Base-by-base conservation (phyloP, 2,113 vertebrate genomes). In the Hypocryptadius cinnamomeus region DNA sequence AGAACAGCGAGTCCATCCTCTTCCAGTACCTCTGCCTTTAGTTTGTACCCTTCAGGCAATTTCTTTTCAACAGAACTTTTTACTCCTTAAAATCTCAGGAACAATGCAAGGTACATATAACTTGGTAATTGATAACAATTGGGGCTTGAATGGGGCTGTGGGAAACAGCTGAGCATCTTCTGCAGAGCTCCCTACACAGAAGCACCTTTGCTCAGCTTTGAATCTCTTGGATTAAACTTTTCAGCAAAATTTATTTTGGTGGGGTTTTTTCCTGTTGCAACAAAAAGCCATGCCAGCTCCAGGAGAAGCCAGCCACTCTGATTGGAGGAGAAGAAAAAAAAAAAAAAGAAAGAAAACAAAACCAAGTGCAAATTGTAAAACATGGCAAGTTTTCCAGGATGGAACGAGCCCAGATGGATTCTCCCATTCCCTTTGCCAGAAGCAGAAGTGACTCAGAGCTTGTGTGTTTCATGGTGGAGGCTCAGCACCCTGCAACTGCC, bases 391-490 rank as follows among this genome's bases (percentile, higher is more conserved):
- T 87, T 60, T 78, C 87, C 23, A 22, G 91, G 66, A 87, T 95
- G 95, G 94, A 95, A 94, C 1, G 10, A 89, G 89, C 95, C 89
- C 92, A 92, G 91, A 82, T 92, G 84, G 95, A 93, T 91, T 96
- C 82, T 94, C 89, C 91, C 3, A 0, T 50, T 89, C 23, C 50
- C 50, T 85, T 47, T 95, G 87, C 90, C 93, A 95, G 76, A 4
- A 90, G 85, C 44, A 92, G 66, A 48, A 93, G 72, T 74, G 77
- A 93, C 85, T 94, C 76, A 88, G 85, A 94, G 60, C 72, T 76
- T 13, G 1, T 27, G 56, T 6, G 4, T 42, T 73, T 33, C 21
- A 4, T 30, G 19, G 74, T 11, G 21, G 40, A 42, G 35, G 47
- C 72, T 93, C 16, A 12, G 81, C 74, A 56, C 33, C 19, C 53